Evolutionary conservation across 2,888 invertebrate species (phyloP), one percentile per base, ranked within the genome.

Genomic region (Itoplectis maculator): DNA sequence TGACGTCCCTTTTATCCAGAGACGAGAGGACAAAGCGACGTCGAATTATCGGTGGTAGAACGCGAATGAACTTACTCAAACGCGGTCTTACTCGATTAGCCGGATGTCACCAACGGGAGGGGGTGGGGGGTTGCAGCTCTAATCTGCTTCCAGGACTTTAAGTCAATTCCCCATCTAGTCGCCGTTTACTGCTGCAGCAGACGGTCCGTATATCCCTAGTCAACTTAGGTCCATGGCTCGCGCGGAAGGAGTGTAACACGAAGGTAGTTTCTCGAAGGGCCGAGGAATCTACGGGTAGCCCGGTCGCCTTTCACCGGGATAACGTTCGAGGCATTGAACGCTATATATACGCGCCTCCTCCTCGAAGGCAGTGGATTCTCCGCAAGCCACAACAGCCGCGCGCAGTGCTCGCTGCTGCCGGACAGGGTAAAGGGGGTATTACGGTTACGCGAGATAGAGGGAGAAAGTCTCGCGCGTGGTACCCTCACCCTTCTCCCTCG

Each of bases 381-480:
- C 54, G 51, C 40, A 35, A 70, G 51, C 78, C 66, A 70, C 75
- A 61, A 68, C 70, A 65, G 51, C n/a, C n/a, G n/a, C 15, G 18
- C 18, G 59, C 68, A 49, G 75, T 49, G 42, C 70, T 75, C 51
- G 75, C 56, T 59, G 73, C 74, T 69, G 73, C 74, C 63, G 73
- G 68, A 83, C 80, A 47, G 61, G 40, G 61, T 65, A 47, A 51
- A 47, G 56, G 68, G n/a, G 59, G 59, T 68, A 68, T 76, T 61
- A 49, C 35, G 72, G 47, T 65, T 23, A 20, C n/a, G 68, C 47
- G 68, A 78, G 80, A 74, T 47, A 54, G 73, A 81, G 73, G 56
- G 35, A 80, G 65, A 66, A 74, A 79, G 81, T 77, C 79, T 78
- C 72, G 35, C 49, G 47, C 49, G 49, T 79, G 75, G 74, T 76